A percentile compares a stretch with the other conserved stretches of the same genome.
phyloP scores from a whole-genome alignment of 2,888 invertebrate species.

The Ceraclea dissimilis region DNA sequence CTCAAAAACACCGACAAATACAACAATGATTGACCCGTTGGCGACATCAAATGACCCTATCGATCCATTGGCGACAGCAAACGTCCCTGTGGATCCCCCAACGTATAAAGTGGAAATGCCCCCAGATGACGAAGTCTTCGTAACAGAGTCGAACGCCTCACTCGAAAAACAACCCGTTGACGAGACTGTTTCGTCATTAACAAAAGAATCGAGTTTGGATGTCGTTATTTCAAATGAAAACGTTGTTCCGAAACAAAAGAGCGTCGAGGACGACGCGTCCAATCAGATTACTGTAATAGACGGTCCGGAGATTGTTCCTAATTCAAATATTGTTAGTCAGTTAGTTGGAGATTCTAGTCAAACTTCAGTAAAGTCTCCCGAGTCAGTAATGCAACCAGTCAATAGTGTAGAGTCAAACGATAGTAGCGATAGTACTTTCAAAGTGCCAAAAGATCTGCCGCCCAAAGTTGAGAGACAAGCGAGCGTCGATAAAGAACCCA shows the following conservation, averaged over 20 bases:
- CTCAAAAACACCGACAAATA: conserved; percentile 23
- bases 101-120: background rate
- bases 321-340: conserved; percentile 8
- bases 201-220: background rate
- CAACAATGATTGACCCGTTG: conserved; percentile 9
- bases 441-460: conserved; percentile 16
- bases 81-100: background rate
- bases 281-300: conserved; percentile 7
- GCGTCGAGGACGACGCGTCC: background rate
- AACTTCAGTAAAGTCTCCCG: conserved; percentile 11
- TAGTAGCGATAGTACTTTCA: background rate
- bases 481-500: conserved; percentile 7
- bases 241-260: background rate
- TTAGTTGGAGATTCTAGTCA: conserved; percentile 24
- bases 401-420: conserved; percentile 9
- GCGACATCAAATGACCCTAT: background rate
- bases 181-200: background rate
- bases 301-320: conserved; percentile 13
- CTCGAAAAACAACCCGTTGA: background rate
- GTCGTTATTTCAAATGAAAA: background rate
- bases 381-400: conserved; percentile 16
- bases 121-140: background rate
- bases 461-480: conserved; percentile 12
- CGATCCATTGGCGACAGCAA: background rate
- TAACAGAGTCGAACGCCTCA: background rate